Conservation (phyloP, 2,888 invertebrate genomes). For the Acleris laterana region DNA sequence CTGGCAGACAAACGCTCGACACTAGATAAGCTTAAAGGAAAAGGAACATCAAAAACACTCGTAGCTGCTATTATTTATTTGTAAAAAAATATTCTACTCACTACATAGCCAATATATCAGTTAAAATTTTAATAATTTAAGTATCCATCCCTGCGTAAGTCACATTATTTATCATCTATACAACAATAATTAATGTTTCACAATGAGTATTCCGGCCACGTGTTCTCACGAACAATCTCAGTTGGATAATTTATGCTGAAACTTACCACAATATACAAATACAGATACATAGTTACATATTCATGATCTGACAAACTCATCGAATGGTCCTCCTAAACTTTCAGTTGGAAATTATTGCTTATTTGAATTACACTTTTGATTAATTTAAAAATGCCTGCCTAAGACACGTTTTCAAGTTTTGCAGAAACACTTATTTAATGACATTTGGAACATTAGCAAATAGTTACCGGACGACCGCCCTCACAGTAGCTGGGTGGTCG, state of each 20-base stretch:
- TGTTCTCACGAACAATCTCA: conserved; percentile 63
- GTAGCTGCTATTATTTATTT: conserved; percentile 87
- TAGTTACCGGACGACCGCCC: conserved; percentile 38
- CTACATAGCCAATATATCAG: conserved; percentile 87
- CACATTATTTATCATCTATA: conserved; percentile 84
- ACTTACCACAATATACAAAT: conserved; percentile 65
- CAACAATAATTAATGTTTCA: conserved; percentile 82
- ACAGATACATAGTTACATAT: conserved; percentile 60
- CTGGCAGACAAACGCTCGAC: too few species aligned
- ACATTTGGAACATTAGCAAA: conserved; percentile 41
- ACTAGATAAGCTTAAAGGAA: too few species aligned
- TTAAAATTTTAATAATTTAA: conserved; percentile 85
- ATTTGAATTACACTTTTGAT: conserved; percentile 48
- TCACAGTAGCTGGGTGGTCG: conserved; percentile 42
- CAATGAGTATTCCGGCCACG: conserved; percentile 81
- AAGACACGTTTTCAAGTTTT: conserved; percentile 40
- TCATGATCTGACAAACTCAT: conserved; percentile 57
- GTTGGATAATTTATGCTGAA: conserved; percentile 83
- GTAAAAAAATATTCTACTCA: conserved; percentile 89
- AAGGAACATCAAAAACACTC: conserved; percentile 40
- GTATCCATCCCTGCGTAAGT: conserved; percentile 86
- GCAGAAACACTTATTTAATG: conserved; percentile 32
- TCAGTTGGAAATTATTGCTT: conserved; percentile 68
- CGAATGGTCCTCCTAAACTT: conserved; percentile 77
- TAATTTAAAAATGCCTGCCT: conserved; percentile 44